Evolutionary conservation across 2,888 invertebrate genomes (phyloP).

Genomic region (Chaetoderma sp.): DNA sequence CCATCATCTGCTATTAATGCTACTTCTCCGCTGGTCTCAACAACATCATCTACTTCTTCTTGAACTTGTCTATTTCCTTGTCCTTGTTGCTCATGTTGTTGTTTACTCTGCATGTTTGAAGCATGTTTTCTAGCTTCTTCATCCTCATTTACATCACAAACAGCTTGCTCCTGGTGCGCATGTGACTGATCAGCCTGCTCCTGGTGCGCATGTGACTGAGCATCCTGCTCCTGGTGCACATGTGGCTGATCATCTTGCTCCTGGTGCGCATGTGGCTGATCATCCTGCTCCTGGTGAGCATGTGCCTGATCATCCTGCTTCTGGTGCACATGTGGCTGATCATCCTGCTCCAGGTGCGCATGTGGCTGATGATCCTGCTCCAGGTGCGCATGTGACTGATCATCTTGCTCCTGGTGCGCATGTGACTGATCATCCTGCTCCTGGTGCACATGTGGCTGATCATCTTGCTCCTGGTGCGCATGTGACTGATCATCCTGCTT

Average conservation of each 20-base stretch:
- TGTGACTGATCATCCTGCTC: too few relatives aligned
- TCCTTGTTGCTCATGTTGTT: neutral
- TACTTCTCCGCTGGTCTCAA: neutral
- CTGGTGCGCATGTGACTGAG: neutral
- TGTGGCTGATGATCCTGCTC: too few relatives aligned
- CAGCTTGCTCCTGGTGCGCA: neutral
- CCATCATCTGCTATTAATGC: neutral
- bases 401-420: too few relatives aligned
- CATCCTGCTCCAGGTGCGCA: too few relatives aligned
- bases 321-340: too few relatives aligned
- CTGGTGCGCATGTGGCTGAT: neutral
- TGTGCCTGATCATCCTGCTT: conserved; percentile 1
- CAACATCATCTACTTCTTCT: neutral
- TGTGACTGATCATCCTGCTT: too few relatives aligned
- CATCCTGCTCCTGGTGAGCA: neutral
- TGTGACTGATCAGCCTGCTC: neutral
- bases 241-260: neutral
- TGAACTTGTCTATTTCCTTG: neutral
- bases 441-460: too few relatives aligned
- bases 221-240: neutral
- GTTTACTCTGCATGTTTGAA: neutral
- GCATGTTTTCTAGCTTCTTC: neutral
- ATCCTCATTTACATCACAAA: neutral
- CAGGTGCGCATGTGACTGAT: too few relatives aligned
- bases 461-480: too few relatives aligned